A percentile compares a stretch with the other conserved stretches of the same genome.
Conservation (phyloP, 2,113 vertebrate species). For the Pholis gunnellus region DNA sequence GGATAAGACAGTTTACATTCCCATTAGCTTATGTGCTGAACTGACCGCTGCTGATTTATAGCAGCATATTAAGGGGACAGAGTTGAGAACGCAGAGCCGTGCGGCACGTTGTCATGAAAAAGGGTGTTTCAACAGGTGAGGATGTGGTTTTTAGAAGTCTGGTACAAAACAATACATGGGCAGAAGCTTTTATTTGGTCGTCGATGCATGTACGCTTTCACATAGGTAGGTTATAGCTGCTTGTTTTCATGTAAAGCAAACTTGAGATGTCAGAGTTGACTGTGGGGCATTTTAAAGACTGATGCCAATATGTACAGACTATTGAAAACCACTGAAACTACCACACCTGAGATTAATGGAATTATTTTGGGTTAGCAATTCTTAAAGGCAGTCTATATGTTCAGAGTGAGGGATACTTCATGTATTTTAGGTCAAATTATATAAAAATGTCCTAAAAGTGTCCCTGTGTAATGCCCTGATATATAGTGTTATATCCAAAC, state of each 20-base stretch:
- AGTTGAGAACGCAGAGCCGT: neutral
- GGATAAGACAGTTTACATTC: neutral
- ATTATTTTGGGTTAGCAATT: neutral
- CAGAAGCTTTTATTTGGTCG: no score
- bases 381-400: constrained; percentile 1
- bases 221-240: neutral
- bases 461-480: neutral
- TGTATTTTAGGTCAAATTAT: constrained; percentile 21
- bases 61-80: neutral
- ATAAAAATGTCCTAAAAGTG: neutral
- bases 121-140: constrained; percentile 19
- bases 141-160: neutral
- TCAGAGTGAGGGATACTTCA: neutral
- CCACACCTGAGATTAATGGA: neutral
- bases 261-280: neutral
- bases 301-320: neutral
- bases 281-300: neutral
- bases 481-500: neutral
- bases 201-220: neutral
- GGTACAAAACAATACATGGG: neutral
- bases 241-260: neutral
- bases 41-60: constrained; percentile 2
- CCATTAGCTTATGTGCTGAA: neutral
- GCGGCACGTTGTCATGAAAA: neutral
- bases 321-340: neutral